Evolutionary conservation across 2,888 invertebrate genomes (phyloP).

Genomic region (Notodonta ziczac): DNA sequence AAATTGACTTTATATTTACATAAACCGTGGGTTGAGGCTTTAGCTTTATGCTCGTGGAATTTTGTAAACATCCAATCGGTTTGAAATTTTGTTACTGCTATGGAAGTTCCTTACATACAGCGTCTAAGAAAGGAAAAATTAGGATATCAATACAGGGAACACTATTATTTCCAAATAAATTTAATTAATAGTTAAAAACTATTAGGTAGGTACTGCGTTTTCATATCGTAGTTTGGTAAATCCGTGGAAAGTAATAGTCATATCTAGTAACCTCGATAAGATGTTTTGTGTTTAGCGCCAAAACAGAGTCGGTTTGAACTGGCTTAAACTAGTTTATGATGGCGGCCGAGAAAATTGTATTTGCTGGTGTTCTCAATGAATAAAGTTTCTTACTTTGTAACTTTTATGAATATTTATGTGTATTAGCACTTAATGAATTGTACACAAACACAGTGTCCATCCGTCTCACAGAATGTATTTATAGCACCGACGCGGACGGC

Average conservation of each 20-base stretch:
- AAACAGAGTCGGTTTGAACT: conserved; percentile 39
- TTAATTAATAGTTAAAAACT: too few species aligned
- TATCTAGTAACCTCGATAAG: conserved; percentile 45
- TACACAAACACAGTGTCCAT: conserved; percentile 27
- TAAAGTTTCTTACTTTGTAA: conserved; percentile 2
- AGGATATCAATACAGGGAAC: too few species aligned
- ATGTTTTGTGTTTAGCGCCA: conserved; percentile 48
- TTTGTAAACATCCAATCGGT: too few species aligned
- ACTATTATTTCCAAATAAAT: too few species aligned
- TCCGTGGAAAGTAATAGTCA: conserved; percentile 14
- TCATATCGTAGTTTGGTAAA: conserved; percentile 24
- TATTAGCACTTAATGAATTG: conserved; percentile 22
- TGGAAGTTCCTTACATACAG: too few species aligned
- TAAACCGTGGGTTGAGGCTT: too few species aligned
- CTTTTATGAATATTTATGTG: neutral
- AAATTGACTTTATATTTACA: too few species aligned
- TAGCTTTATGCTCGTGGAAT: too few species aligned
- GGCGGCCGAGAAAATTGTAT: conserved; percentile 22
- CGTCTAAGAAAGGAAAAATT: too few species aligned
- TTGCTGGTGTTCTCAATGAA: neutral
- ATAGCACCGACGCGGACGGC: conserved; percentile 35
- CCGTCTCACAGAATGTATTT: conserved; percentile 52
- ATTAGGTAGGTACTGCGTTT: conserved; percentile 27
- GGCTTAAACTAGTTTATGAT: conserved; percentile 29
- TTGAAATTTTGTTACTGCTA: too few species aligned